Conservation (phyloP, 1,140 invertebrate species). For the Phenacoccus solenopsis region DNA sequence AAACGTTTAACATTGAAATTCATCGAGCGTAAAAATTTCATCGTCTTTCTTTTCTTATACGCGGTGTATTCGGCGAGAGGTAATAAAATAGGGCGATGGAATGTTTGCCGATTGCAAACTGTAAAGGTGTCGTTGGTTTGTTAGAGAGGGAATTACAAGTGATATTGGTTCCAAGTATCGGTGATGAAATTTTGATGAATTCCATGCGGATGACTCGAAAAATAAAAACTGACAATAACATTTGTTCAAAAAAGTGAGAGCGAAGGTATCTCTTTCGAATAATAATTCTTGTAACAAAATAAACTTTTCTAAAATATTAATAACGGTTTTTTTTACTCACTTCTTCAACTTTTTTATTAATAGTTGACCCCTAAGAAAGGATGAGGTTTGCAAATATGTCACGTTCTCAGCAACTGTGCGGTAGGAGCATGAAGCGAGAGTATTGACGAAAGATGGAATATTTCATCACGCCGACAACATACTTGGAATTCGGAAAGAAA, state of each 20-base stretch:
- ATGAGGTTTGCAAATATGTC: no score
- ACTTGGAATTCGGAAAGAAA: neutral
- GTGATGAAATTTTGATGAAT: no score
- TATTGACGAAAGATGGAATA: neutral
- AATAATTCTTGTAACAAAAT: no score
- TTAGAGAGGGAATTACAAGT: neutral
- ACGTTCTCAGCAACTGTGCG: no score
- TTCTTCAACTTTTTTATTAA: neutral
- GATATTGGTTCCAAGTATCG: no score
- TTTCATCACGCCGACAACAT: neutral
- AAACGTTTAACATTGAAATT: slow-evolving; percentile 3
- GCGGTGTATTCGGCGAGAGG: neutral
- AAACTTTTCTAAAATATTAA: no score
- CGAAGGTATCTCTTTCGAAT: no score
- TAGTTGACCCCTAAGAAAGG: no score
- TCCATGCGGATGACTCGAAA: no score
- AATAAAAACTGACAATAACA: no score
- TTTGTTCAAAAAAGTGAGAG: no score
- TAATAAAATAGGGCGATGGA: neutral
- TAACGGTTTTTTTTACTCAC: neutral
- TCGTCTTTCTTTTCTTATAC: neutral
- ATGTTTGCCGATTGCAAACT: neutral
- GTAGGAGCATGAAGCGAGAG: no score
- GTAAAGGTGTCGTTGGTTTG: neutral
- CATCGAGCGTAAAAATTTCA: slow-evolving; percentile 1